Conservation (phyloP, 2,797 vertebrate genomes). For the Synanceia verrucosa region DNA sequence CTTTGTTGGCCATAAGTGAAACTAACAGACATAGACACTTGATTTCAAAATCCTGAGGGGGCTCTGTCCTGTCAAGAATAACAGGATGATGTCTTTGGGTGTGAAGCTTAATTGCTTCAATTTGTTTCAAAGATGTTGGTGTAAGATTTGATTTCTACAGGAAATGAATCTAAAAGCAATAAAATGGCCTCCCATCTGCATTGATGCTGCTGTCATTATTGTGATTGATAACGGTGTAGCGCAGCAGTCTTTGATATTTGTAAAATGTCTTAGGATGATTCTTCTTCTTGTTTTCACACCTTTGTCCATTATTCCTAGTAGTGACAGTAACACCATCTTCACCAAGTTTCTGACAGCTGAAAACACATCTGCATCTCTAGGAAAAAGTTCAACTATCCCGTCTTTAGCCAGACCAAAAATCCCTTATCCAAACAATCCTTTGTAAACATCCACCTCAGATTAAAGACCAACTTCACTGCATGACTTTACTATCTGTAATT, state of each 20-base stretch:
- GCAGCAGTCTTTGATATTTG: background rate
- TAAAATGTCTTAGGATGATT: background rate
- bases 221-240: background rate
- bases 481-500: background rate
- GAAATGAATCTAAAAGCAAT: background rate
- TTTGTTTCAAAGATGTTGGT: slow-evolving; percentile 9
- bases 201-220: background rate
- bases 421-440: background rate
- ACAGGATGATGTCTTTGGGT: slow-evolving; percentile 21
- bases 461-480: background rate
- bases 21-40: slow-evolving; percentile 44
- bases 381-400: no score
- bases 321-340: no score
- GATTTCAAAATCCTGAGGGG: slow-evolving; percentile 29
- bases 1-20: slow-evolving; percentile 46
- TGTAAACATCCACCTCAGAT: background rate
- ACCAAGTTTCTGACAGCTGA: no score
- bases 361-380: no score
- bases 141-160: background rate
- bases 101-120: slow-evolving; percentile 19
- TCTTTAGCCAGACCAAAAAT: no score
- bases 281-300: background rate
- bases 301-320: background rate
- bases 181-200: background rate
- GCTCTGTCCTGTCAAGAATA: slow-evolving; percentile 22